Percentiles rank a stretch among this genome's conserved stretches.
These are phyloP conservation scores for Varanus salvator DNA, from an alignment of 2,113 vertebrate species.

Conservation along the genomic window DNA sequence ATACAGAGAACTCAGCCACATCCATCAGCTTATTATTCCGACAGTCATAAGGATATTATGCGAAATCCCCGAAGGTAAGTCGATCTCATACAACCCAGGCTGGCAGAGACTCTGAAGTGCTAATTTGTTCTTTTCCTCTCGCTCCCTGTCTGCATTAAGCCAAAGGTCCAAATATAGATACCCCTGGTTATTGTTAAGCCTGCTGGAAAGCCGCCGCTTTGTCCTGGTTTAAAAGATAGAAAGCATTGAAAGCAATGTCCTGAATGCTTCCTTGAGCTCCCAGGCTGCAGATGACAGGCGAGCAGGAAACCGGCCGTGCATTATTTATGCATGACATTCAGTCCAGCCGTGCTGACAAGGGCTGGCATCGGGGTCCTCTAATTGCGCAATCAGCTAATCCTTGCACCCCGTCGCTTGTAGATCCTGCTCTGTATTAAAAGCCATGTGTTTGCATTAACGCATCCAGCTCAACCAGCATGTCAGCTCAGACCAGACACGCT, in stretches of 20 bases:
- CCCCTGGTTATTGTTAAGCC: background rate
- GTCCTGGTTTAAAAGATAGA: slow-evolving; percentile 8
- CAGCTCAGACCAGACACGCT: background rate
- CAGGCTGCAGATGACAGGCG: background rate
- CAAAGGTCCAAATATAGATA: background rate
- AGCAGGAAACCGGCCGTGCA: slow-evolving; percentile 24
- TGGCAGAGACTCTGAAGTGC: slow-evolving; percentile 20
- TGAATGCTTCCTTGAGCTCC: slow-evolving; percentile 14
- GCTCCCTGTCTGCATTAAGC: background rate
- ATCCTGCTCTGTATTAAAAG: slow-evolving; percentile 2
- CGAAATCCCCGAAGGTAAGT: slow-evolving; percentile 14
- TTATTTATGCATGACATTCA: slow-evolving; percentile 32
- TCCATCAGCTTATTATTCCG: background rate
- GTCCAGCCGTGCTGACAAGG: slow-evolving; percentile 22
- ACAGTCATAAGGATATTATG: background rate
- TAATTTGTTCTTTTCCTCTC: slow-evolving; percentile 22
- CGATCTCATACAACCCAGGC: slow-evolving; percentile 9
- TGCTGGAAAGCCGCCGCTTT: slow-evolving; percentile 14
- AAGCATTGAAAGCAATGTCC: slow-evolving; percentile 15
- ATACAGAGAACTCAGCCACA: background rate
- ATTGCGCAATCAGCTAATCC: slow-evolving; percentile 33
- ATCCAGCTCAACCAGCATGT: background rate
- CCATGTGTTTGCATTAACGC: background rate
- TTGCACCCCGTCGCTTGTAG: background rate
- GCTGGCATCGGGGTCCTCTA: slow-evolving; percentile 4